A percentile compares a stretch with the other conserved stretches of the same genome.
Evolutionary conservation across 2,797 vertebrate genomes (phyloP).

Genomic region (Choloepus didactylus): DNA sequence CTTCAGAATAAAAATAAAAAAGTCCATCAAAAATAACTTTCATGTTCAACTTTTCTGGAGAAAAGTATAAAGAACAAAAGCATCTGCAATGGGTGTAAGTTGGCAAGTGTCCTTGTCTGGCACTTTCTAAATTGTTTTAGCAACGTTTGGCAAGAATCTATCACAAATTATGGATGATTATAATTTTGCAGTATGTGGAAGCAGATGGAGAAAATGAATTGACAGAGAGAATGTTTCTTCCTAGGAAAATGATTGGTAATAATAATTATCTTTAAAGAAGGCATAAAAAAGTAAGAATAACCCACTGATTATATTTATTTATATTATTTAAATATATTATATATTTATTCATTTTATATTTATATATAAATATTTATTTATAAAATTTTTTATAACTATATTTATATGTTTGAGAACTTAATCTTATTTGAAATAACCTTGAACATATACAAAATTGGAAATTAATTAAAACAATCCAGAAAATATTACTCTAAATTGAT

Average conservation of each 20-base stretch:
- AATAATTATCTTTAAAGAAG: constrained; percentile 85
- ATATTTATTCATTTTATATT: no score
- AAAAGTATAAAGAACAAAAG: constrained; percentile 86
- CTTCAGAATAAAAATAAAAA: constrained; percentile 67
- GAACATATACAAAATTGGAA: background rate
- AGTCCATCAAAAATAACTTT: constrained; percentile 79
- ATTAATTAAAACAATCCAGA: background rate
- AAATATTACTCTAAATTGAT: background rate
- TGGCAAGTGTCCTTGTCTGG: constrained; percentile 87
- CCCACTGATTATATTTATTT: background rate
- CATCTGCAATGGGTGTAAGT: constrained; percentile 86
- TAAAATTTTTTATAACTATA: background rate
- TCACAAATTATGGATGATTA: constrained; percentile 91
- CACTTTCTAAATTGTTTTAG: constrained; percentile 90
- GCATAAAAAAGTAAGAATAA: constrained; percentile 39
- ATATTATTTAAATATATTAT: no score
- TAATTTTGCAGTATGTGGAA: constrained; percentile 90
- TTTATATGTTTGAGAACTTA: background rate
- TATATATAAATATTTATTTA: no score
- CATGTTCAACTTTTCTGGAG: constrained; percentile 82
- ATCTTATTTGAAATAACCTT: background rate
- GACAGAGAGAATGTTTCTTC: constrained; percentile 86
- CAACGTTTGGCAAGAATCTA: constrained; percentile 89
- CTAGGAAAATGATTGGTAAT: constrained; percentile 88
- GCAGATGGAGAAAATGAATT: constrained; percentile 89